These are phyloP conservation scores for Hormaphis cornu DNA, from an alignment of 1,140 invertebrate genomes.

Conservation along the genomic window DNA sequence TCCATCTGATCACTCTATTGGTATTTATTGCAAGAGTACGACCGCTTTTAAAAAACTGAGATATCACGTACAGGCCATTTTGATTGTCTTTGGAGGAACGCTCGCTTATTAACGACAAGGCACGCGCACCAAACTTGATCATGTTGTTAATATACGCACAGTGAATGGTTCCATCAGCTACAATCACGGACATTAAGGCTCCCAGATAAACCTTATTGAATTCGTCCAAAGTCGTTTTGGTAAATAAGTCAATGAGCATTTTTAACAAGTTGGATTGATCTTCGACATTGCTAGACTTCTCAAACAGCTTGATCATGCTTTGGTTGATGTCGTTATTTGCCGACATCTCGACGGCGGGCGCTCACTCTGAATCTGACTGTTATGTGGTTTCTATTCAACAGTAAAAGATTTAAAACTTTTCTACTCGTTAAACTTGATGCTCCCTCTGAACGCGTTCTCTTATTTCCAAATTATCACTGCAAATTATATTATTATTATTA, in stretches of 20 bases:
- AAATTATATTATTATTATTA: no score
- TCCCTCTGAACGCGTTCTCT: no score
- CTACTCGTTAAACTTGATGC: no score
- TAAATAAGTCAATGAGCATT: background rate
- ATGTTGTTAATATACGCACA: background rate
- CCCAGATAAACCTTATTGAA: background rate
- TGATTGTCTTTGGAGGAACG: background rate
- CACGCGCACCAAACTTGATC: slow-evolving; percentile 10
- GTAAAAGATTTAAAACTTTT: no score
- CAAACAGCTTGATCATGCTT: slow-evolving; percentile 1
- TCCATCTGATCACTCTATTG: background rate
- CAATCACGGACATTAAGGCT: background rate
- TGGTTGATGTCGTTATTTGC: no score
- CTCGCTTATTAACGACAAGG: background rate
- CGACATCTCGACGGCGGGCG: no score
- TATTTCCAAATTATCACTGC: no score
- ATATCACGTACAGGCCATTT: background rate
- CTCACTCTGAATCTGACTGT: no score
- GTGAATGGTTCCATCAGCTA: background rate
- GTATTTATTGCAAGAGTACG: background rate
- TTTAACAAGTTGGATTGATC: background rate
- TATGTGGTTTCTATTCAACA: no score
- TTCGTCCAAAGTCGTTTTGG: background rate
- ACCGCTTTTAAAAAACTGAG: background rate
- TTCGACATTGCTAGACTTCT: background rate